phyloP scores from a whole-genome alignment of 2,797 vertebrate species.

The Poeciliopsis infans region DNA sequence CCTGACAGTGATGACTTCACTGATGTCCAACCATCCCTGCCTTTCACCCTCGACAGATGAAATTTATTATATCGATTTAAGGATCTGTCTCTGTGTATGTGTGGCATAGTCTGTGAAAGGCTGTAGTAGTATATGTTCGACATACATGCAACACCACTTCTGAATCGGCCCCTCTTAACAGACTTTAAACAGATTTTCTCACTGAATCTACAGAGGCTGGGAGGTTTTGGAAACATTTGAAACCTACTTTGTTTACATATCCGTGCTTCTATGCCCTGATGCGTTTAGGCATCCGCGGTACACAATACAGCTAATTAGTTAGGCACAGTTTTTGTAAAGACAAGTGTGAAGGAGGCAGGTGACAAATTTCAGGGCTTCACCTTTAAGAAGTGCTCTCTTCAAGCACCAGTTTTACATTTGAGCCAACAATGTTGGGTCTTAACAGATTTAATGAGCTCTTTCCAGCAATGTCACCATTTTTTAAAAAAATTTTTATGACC shows the following conservation, averaged over 20 bases:
- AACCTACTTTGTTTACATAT: not conserved
- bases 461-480: not conserved
- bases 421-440: not conserved
- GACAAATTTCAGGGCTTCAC: not conserved
- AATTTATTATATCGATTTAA: constrained; percentile 52
- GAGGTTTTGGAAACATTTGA: not conserved
- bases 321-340: not conserved
- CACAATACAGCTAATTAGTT: not conserved
- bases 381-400: not conserved
- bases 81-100: constrained; percentile 56
- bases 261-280: not conserved
- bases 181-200: not conserved
- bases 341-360: not conserved
- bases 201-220: constrained; percentile 21
- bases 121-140: constrained; percentile 54
- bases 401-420: not conserved
- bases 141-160: constrained; percentile 27
- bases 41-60: constrained; percentile 57
- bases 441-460: not conserved
- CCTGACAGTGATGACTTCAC: constrained; percentile 54
- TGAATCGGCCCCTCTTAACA: constrained; percentile 10
- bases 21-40: constrained; percentile 61
- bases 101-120: constrained; percentile 54
- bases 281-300: not conserved
- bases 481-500: too few species aligned